Evolutionary conservation across 2,113 vertebrate genomes (phyloP).

Genomic region (Malurus alboscapulatus): DNA sequence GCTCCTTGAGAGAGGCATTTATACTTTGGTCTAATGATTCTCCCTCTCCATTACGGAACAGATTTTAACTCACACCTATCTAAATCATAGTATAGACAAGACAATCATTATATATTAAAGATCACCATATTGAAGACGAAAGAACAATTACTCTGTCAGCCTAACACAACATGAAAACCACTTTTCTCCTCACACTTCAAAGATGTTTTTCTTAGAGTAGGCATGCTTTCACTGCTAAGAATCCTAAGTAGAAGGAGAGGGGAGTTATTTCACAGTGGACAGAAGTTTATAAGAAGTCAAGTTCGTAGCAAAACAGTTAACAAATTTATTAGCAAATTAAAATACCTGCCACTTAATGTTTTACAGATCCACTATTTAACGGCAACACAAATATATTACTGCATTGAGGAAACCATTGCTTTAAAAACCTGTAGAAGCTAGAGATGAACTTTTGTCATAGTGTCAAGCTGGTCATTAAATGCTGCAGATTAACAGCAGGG

Average conservation of each 20-base stretch:
- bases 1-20: not conserved
- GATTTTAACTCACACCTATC: not conserved
- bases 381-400: not conserved
- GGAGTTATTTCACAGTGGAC: not conserved
- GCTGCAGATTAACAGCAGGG: not conserved
- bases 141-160: not conserved
- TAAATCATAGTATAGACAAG: not conserved
- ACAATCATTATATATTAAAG: not conserved
- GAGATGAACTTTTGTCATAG: not conserved
- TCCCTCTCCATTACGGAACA: fast-evolving
- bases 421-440: not conserved
- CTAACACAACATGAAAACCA: not conserved
- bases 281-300: not conserved
- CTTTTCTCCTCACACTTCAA: not conserved
- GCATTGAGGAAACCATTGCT: not conserved
- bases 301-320: fast-evolving
- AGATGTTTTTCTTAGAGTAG: not conserved
- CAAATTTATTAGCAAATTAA: not conserved
- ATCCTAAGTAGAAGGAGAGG: not conserved
- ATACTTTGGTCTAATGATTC: not conserved
- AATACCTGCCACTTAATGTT: not conserved
- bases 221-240: not conserved
- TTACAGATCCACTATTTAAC: not conserved
- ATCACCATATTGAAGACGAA: not conserved
- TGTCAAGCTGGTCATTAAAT: not conserved